Evolutionary conservation across 2,113 vertebrate species (phyloP), one percentile per base, ranked within the genome.

Genomic region (Scomber scombrus): DNA sequence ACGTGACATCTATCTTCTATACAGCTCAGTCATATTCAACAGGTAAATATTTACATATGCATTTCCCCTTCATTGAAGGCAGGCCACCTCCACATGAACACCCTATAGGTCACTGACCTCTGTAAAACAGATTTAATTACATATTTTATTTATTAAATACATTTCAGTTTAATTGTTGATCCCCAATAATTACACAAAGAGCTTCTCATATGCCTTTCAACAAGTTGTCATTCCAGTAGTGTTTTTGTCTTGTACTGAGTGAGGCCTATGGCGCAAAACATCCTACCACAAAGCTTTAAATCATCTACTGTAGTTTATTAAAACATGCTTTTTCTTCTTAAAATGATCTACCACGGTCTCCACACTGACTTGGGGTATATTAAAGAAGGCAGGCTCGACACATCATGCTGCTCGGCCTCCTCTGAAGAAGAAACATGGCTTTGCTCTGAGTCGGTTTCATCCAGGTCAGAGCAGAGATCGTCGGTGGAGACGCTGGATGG

Each of bases 271-370:
- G 21, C 52, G 56, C 23, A 68, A 11, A 86, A 82, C 60, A 62
- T 43, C 63, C 79, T 72, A 84, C 46, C 51, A 77, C 50, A 80
- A 74, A 40, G 29, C 67, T 77, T 34, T 62, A 51, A 55, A 55
- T 68, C 47, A 21, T 54, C n/a, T 71, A 60, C 18, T 26, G 14
- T 50, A 18, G 13, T 40, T 40, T 68, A 21, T 40, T 68, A 21
- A 63, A 65, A 50, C 58, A 67, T 23, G 57, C 62, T 55, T 8
- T 56, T 74, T 12, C 11, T 46, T 16, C 29, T 26, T 29, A 3
- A 19, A 64, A 31, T 8, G 0, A 11, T 84, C 95, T 96, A 99
- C 97, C 98, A 99, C 0, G 98, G 98, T 85, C 98, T 97, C 98
- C 98, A 99, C 91, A 98, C 84, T 2, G 92, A 90, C 76, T 94